Base-by-base conservation (phyloP, 1,140 invertebrate genomes). In the Brachystomella parvula region DNA sequence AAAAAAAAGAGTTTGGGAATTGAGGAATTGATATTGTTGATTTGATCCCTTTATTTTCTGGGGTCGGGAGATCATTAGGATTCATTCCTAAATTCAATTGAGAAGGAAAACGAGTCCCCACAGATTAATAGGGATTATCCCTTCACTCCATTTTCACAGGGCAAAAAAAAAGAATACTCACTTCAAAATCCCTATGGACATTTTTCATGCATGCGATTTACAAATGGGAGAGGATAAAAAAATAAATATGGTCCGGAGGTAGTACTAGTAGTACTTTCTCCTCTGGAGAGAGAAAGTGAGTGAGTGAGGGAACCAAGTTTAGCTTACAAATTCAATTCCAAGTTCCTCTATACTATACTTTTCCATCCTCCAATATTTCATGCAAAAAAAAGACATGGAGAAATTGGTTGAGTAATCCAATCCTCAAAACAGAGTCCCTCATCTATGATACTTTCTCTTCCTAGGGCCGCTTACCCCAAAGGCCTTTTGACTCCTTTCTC, bases 41-140 rank as follows among this genome's bases (percentile, higher is more conserved):
- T 70, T 70, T 73, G 71, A 73, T 73, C 71, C 71, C 66, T 68
- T 68, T 68, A 68, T 68, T 73, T n/a, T 63, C 64, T 70, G 68
- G 71, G 71, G 71, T 73, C 66, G 68, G 60, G n/a, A 64, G 63
- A 70, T 73, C 64, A 73, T 73, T 73, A 73, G 68, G 68, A 73
- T 73, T 73, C 71, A 73, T 73, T 73, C 68, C 63, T 65, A 73
- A 73, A 73, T 73, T 73, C 66, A 73, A 73, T 73, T 73, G 65
- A 62, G 30, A 58, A 64, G 59, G 24, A 24, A 57, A 70, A 73
- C 66, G 65, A 70, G 63, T 73, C 71, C 68, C 71, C 31, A 67
- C 63, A 70, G 71, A 73, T 73, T 73, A 73, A 73, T 73, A 70
- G 63, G 60, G 66, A 73, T 73, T 70, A 72, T 70, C 67, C 66